These are phyloP conservation scores for Zaprionus tsacasi DNA, from an alignment of 1,140 invertebrate genomes.

Conservation along the genomic window DNA sequence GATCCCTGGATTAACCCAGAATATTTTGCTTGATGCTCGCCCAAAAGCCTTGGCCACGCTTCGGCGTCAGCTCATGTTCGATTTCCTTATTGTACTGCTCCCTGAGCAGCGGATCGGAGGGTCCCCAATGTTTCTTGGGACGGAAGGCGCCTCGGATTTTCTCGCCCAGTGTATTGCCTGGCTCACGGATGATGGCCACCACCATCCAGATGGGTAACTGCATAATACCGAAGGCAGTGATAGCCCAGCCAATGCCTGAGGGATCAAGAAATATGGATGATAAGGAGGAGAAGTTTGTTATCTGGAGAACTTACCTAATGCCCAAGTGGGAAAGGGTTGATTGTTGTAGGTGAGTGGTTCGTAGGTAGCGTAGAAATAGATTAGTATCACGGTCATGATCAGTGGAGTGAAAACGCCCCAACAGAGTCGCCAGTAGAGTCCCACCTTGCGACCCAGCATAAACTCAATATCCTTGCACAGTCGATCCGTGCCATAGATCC, in stretches of 20 bases:
- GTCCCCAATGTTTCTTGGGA: slow-evolving; percentile 86
- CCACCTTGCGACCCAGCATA: slow-evolving; percentile 89
- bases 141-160: slow-evolving; percentile 85
- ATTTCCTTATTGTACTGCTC: slow-evolving; percentile 80
- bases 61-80: slow-evolving; percentile 59
- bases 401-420: slow-evolving; percentile 92
- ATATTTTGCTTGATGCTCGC: slow-evolving; percentile 73
- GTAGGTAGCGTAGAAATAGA: slow-evolving; percentile 87
- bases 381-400: slow-evolving; percentile 87
- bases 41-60: slow-evolving; percentile 62
- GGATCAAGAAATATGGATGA: neutral
- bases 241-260: slow-evolving; percentile 86
- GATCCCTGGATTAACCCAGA: slow-evolving; percentile 43
- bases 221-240: slow-evolving; percentile 85
- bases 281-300: no score
- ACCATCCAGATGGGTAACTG: slow-evolving; percentile 87
- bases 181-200: slow-evolving; percentile 84
- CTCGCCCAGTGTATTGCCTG: slow-evolving; percentile 62
- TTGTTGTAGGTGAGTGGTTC: slow-evolving; percentile 85
- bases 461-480: slow-evolving; percentile 87
- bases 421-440: slow-evolving; percentile 91
- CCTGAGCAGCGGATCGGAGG: slow-evolving; percentile 73
- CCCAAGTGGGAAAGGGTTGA: slow-evolving; percentile 84
- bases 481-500: slow-evolving; percentile 89
- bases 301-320: slow-evolving; percentile 37